These are phyloP conservation scores for Pardosa pseudoannulata DNA, from an alignment of 2,888 invertebrate genomes.

Conservation along the genomic window DNA sequence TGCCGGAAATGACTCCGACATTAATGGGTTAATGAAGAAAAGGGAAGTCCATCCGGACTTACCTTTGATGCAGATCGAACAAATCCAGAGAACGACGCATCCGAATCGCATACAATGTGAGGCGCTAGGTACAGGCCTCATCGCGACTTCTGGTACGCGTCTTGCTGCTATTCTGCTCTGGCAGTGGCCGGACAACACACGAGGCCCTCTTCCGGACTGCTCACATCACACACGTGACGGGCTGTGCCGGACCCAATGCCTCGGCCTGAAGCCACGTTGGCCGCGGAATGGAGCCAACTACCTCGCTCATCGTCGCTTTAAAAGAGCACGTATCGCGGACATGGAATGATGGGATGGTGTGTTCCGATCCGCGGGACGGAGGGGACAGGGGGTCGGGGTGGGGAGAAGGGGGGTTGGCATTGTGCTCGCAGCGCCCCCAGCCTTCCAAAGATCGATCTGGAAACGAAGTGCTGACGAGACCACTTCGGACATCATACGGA, in stretches of 20 bases:
- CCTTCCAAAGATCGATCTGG: background rate
- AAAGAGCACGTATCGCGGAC: background rate
- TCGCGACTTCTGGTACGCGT: background rate
- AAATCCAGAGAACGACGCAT: background rate
- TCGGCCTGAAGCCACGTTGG: background rate
- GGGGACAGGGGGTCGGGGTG: too few species aligned
- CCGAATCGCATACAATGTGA: background rate
- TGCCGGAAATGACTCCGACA: too few species aligned
- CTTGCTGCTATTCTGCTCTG: too few species aligned
- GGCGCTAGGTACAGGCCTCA: background rate
- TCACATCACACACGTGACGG: too few species aligned
- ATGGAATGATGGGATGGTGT: slow-evolving; percentile 6
- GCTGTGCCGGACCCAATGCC: too few species aligned
- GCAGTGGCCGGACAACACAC: too few species aligned
- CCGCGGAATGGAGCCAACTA: background rate
- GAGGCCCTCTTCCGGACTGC: too few species aligned
- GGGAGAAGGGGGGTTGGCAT: too few species aligned
- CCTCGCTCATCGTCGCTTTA: background rate
- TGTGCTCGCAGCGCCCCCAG: background rate
- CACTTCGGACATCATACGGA: background rate
- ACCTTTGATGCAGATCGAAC: background rate
- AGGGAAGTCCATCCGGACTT: background rate
- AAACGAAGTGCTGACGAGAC: background rate
- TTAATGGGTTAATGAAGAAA: too few species aligned
- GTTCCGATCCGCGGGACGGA: background rate